Evolutionary conservation across 2,888 invertebrate species (phyloP).

Genomic region (Coleophora flavipennella): DNA sequence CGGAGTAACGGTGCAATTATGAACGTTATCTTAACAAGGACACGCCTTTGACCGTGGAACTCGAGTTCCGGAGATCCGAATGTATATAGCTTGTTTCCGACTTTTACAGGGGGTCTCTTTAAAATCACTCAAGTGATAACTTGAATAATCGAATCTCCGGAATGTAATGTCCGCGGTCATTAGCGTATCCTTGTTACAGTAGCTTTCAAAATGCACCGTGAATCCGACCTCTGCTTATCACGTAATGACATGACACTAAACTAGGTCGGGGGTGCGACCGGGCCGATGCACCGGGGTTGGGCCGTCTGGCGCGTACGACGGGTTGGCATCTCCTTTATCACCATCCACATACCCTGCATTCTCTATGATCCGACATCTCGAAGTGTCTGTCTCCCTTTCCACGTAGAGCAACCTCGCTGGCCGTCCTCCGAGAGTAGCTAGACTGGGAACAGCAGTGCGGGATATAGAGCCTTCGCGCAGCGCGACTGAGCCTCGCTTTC

Average conservation of each 20-base stretch:
- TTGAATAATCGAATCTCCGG: too few species aligned
- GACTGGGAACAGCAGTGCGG: constrained; percentile 45
- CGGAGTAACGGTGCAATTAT: too few species aligned
- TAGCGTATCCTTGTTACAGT: too few species aligned
- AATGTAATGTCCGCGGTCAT: too few species aligned
- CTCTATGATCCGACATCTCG: constrained; percentile 64
- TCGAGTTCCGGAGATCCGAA: too few species aligned
- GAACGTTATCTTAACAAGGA: too few species aligned
- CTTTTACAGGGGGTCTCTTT: too few species aligned
- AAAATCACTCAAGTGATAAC: too few species aligned
- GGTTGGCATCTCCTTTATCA: constrained; percentile 55
- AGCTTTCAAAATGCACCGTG: too few species aligned
- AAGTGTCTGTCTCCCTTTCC: constrained; percentile 45
- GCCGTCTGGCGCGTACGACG: constrained; percentile 61
- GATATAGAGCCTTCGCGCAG: constrained; percentile 60
- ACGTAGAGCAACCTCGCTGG: constrained; percentile 56
- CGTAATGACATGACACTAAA: constrained; percentile 38
- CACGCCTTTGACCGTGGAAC: too few species aligned
- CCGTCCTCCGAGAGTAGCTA: constrained; percentile 47
- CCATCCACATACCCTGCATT: constrained; percentile 62
- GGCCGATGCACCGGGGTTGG: constrained; percentile 59
- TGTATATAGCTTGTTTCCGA: too few species aligned
- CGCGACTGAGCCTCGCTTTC: constrained; percentile 63
- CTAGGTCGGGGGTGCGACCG: constrained; percentile 31
- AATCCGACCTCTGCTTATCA: too few species aligned